Conservation (phyloP, 2,797 vertebrate species). For the Acanthurus leucopareius region DNA sequence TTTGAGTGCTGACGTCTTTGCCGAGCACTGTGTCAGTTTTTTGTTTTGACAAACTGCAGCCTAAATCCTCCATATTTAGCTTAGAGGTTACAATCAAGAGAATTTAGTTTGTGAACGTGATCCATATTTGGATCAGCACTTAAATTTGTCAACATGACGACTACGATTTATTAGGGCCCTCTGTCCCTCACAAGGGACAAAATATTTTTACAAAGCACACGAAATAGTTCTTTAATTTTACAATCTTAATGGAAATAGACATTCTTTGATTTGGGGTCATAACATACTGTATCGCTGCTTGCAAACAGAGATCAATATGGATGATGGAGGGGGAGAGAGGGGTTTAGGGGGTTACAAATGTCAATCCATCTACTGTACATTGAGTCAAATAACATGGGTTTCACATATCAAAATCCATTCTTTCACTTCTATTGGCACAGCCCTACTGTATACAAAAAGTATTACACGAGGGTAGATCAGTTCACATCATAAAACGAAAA, state of each 20-base stretch:
- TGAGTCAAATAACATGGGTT: slow-evolving; percentile 77
- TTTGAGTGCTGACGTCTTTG: slow-evolving; percentile 70
- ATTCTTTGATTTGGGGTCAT: slow-evolving; percentile 69
- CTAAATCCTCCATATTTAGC: slow-evolving; percentile 74
- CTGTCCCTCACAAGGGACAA: slow-evolving; percentile 69
- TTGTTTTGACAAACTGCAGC: slow-evolving; percentile 78
- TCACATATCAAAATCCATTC: slow-evolving; percentile 83
- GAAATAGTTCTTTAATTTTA: slow-evolving; percentile 63
- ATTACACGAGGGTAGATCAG: slow-evolving; percentile 85
- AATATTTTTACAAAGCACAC: slow-evolving; percentile 60
- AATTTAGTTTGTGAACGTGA: slow-evolving; percentile 63
- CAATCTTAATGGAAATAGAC: slow-evolving; percentile 75
- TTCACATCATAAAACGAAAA: slow-evolving; percentile 87
- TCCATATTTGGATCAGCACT: slow-evolving; percentile 61
- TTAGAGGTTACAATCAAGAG: slow-evolving; percentile 76
- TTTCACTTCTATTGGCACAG: slow-evolving; percentile 89
- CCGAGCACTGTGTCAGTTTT: slow-evolving; percentile 76
- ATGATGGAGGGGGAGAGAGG: slow-evolving; percentile 31
- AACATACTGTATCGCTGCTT: slow-evolving; percentile 62
- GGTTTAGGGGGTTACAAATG: slow-evolving; percentile 49
- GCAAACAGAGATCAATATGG: slow-evolving; percentile 61
- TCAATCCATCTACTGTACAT: slow-evolving; percentile 78
- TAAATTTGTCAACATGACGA: slow-evolving; percentile 56
- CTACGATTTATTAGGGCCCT: slow-evolving; percentile 41
- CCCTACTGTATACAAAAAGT: slow-evolving; percentile 89